These are phyloP conservation scores for Erethizon dorsatum DNA, from an alignment of 2,797 vertebrate genomes.

Conservation along the genomic window DNA sequence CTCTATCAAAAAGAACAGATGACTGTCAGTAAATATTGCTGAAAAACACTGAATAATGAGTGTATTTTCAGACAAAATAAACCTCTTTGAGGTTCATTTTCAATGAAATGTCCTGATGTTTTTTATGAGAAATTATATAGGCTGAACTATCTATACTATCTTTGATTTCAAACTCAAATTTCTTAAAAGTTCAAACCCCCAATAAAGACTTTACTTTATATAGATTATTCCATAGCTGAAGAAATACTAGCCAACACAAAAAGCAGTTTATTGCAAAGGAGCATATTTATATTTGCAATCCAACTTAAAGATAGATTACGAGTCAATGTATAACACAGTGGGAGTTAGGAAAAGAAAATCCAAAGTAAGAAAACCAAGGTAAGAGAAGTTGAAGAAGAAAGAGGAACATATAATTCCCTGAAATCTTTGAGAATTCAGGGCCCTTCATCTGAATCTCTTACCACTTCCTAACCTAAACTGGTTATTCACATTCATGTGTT, in stretches of 20 bases:
- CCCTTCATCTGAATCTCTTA: neutral
- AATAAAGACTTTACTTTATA: neutral
- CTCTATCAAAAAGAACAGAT: neutral
- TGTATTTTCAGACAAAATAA: conserved; percentile 30
- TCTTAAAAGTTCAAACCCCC: conserved; percentile 29
- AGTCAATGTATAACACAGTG: neutral
- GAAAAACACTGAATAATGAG: neutral
- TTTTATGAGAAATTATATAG: neutral
- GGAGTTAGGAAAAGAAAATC: neutral
- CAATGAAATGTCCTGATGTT: conserved; percentile 3
- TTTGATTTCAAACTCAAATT: conserved; percentile 47
- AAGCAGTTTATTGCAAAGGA: conserved; percentile 38
- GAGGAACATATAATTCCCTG: neutral
- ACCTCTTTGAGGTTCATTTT: conserved; percentile 21
- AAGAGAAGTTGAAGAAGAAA: neutral
- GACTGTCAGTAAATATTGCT: neutral
- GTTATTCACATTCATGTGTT: neutral
- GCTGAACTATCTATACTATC: neutral
- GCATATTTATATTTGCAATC: neutral
- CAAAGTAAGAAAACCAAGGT: neutral
- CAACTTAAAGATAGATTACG: neutral
- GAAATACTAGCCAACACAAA: conserved; percentile 27
- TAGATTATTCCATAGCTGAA: conserved; percentile 35
- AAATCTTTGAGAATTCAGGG: neutral
- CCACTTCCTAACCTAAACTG: neutral